Base-by-base conservation (phyloP, 92 coral and sea anemone genomes). In the Zoanthus solanderi region DNA sequence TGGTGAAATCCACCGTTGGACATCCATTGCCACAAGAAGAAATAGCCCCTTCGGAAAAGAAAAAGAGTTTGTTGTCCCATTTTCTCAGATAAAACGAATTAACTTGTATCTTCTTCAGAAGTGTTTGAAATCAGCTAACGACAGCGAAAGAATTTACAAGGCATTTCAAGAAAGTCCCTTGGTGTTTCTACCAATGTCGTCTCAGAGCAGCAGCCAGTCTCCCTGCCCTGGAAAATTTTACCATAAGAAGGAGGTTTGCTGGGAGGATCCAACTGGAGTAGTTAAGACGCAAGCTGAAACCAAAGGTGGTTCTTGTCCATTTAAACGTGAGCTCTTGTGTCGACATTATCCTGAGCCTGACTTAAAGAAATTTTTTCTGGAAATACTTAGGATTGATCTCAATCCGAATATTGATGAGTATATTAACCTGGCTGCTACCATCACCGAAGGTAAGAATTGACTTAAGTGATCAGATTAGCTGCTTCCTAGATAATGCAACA, bases 371-470 rank as follows among this genome's bases (percentile, higher is more conserved):
- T 94, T 96, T 50, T 92, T 96, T 66, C 84, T 88, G n/a, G 86
- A 87, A 9, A 68, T 74, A 9, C 56, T 96, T 58, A 48, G 84
- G 18, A 88, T 96, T 31, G 98, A 96, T 88, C 87, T 30, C 28
- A 91, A 93, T 66, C 98, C 98, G 54, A 95, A 91, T 75, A 72
- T 90, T 52, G 93, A 94, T 84, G 98, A 96, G 86, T 96, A 96
- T 86, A 76, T 96, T 47, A 91, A 90, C 71, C 76, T 96, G 93
- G 94, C 96, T 52, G 87, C 94, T 13, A 88, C 90, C 29, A 85
- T 96, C 46, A 93, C 89, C 37, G 93, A 85, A 13, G 88, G 86
- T 76, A 79, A 65, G 29, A 52, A 23, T 32, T 1, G 10, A 6
- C 17, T 5, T 53, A 31, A 34, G 0, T 30, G 11, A 69, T 50